Evolutionary conservation across 2,888 invertebrate species (phyloP), one percentile per base, ranked within the genome.

Genomic region (Perizoma affinitatum): DNA sequence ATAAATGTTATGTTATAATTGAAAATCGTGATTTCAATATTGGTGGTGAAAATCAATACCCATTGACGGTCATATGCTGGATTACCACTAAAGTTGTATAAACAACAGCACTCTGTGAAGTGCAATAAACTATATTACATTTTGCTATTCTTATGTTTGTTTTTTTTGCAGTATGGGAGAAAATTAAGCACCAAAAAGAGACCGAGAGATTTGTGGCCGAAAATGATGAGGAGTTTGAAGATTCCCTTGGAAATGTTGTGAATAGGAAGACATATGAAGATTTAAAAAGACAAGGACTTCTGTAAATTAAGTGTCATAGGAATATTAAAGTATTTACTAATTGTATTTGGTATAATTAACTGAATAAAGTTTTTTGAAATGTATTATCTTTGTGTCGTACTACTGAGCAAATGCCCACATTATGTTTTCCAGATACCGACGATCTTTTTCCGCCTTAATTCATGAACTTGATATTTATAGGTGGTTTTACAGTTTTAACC

Each of bases 231-330:
- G 99, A 99, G 80, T 99, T 97, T 88, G 99, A 99, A 90, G 99
- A 99, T 93, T 98, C 98, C 0, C 95, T 96, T 73, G 99, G 99
- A 9, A 99, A 99, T 93, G 99, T 99, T 10, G 99, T 99, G 1
- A 99, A 98, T 88, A 95, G 98, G 68, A 99, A 99, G 86, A 99
- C 99, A 0, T 99, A 96, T 78, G 99, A 99, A 84, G 99, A 99
- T 94, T 94, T 99, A 72, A 99, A 99, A 87, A 94, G 99, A 80
- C 99, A 99, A 92, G 99, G 99, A 52, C 94, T 99, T 63, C 93
- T 99, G 65, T 99, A 95, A 94, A 68, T 54, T 58, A 34, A 46
- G 11, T 36, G 9, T 52, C 4, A 49, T 40, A 40, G 11, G 4
- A 33, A 50, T 46, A 7, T 38, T 59, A 51, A 49, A 8, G 44